Base-by-base conservation (phyloP, 2,113 vertebrate species). In the Misgurnus mizolepis region DNA sequence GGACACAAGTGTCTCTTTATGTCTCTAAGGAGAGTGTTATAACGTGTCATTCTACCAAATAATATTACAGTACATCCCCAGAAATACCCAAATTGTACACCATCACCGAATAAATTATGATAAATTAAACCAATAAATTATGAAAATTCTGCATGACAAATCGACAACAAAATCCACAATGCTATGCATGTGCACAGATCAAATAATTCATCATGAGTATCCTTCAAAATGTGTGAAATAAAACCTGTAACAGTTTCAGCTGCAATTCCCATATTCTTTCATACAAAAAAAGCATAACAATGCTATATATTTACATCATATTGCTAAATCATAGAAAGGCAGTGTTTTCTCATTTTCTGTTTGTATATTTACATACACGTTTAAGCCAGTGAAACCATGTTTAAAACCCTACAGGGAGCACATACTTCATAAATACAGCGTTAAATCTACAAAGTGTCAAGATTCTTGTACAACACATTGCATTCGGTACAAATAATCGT, bases 111-210 rank as follows among this genome's bases (percentile, higher is more conserved):
- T 98, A 97, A 97, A 98, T 98, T 98, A 96, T 94, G 96, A 97
- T 98, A 98, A 98, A 98, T 97, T 98, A 98, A 97, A 97, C 94
- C 95, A 97, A 98, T 98, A 98, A 98, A 98, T 98, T 97, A 98
- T 95, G 95, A 94, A 97, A 96, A 95, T 95, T 96, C 92, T 94
- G 96, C 93, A 95, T 95, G 95, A 97, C 95, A 95, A 95, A 87
- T 94, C 93, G 92, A 97, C 95, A 96, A 85, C 85, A 80, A 92
- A 94, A 93, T 95, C 94, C 94, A 95, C 94, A 95, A 93, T 93
- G 90, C 93, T 95, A 68, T 93, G 92, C 91, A 93, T 81, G 41
- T 78, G 73, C 82, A 79, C 64, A 75, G 60, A 87, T 73, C 88
- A 90, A 88, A 87, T 86, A 85, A 40, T 84, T n/a, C 49, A 84